Evolutionary conservation across 2,888 invertebrate species (phyloP).

Genomic region (Hirudinaria manillensis): DNA sequence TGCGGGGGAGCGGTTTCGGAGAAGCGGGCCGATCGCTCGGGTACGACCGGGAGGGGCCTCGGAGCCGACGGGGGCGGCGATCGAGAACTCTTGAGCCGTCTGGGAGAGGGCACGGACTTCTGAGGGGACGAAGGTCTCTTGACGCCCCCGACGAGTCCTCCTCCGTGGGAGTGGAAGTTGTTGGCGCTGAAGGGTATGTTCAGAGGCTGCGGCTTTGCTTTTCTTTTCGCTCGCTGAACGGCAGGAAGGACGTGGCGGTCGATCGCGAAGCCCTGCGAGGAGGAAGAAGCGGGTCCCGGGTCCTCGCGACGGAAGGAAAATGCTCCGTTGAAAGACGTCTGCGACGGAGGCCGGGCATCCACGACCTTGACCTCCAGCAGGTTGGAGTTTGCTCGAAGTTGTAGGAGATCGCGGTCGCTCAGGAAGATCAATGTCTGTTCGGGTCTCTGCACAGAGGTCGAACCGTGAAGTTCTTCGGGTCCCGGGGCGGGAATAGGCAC

Average conservation of each 20-base stretch:
- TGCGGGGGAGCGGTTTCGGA: not conserved
- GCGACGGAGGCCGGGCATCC: not conserved
- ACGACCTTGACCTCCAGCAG: not conserved
- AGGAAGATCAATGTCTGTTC: no score
- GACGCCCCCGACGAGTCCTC: no score
- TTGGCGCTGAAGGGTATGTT: constrained; percentile 28
- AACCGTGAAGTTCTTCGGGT: no score
- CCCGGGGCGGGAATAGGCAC: no score
- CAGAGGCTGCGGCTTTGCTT: constrained; percentile 24
- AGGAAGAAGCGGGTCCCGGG: not conserved
- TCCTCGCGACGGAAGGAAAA: no score
- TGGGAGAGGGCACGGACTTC: constrained; percentile 12
- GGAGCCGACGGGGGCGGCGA: not conserved
- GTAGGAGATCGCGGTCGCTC: no score
- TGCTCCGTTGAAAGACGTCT: no score
- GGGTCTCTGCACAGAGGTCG: no score
- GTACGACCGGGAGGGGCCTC: not conserved
- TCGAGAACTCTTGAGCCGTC: constrained; percentile 1
- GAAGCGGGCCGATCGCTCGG: not conserved
- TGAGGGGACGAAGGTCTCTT: not conserved
- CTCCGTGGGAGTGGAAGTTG: constrained; percentile 10
- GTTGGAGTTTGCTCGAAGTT: not conserved
- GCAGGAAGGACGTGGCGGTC: not conserved
- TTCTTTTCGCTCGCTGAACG: not conserved
- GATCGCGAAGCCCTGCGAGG: not conserved